Evolutionary conservation across 2,797 vertebrate species (phyloP).

Genomic region (Pipistrellus kuhlii): DNA sequence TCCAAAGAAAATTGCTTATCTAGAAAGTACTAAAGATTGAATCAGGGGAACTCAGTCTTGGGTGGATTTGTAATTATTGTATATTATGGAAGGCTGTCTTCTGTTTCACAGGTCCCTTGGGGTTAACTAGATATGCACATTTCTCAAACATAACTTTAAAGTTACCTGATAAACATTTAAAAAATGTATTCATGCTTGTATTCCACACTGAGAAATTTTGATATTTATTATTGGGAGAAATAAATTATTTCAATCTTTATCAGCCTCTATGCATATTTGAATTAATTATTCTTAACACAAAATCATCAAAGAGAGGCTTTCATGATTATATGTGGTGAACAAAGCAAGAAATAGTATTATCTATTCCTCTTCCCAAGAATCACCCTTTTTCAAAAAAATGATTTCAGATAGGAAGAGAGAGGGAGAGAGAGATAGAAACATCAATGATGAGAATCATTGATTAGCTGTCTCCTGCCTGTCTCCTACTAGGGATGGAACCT

Average conservation of each 20-base stretch:
- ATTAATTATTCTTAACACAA: not conserved
- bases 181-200: not conserved
- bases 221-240: not conserved
- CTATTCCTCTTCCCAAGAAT: not conserved
- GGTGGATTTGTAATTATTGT: not conserved
- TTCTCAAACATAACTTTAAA: not conserved
- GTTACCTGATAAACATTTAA: not conserved
- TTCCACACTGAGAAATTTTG: not conserved
- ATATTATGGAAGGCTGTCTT: not conserved
- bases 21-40: not conserved
- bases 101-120: not conserved
- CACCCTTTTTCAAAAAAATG: too few relatives aligned
- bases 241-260: not conserved
- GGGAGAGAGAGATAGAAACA: too few relatives aligned
- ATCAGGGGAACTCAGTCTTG: not conserved
- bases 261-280: not conserved
- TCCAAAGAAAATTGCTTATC: not conserved
- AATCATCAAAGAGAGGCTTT: not conserved
- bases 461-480: too few relatives aligned
- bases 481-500: too few relatives aligned
- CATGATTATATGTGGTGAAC: not conserved
- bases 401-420: too few relatives aligned
- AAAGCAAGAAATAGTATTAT: not conserved
- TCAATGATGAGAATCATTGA: too few relatives aligned
- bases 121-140: not conserved